Percentiles rank a stretch among this genome's conserved stretches.
Conservation (phyloP, 1,140 invertebrate genomes). For the Plutomurus gul region DNA sequence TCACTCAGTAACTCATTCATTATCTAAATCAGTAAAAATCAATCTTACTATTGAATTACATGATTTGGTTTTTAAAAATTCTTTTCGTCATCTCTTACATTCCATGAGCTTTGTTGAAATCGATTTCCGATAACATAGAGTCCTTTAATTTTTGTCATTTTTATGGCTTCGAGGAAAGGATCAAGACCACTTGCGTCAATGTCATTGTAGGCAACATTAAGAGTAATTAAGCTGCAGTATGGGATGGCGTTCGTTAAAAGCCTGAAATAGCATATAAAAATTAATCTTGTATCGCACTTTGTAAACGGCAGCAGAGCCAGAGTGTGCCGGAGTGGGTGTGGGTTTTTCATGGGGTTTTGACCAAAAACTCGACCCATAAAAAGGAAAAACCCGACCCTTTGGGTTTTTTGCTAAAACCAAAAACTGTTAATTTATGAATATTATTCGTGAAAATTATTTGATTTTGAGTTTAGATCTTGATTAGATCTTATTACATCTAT, state of each 20-base stretch:
- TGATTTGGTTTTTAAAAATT: not conserved
- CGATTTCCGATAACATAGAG: conserved; percentile 41
- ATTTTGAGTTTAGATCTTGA: no score
- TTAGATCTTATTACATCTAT: no score
- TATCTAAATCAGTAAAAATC: not conserved
- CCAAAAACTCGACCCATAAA: no score
- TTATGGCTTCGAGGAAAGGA: conserved; percentile 11
- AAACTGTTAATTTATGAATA: no score
- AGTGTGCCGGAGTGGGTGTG: no score
- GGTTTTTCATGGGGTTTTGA: no score
- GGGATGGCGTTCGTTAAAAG: not conserved
- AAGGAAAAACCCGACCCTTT: no score
- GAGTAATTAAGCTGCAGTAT: not conserved
- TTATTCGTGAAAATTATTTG: no score
- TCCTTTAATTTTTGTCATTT: not conserved
- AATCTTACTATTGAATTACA: not conserved
- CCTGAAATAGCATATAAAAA: no score
- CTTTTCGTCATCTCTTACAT: conserved; percentile 24
- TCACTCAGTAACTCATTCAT: not conserved
- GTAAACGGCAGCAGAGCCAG: no score
- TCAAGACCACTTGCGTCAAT: not conserved
- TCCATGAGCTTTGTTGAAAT: conserved; percentile 23
- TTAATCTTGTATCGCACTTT: no score
- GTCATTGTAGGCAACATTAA: conserved; percentile 43
- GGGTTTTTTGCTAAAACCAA: no score